Evolutionary conservation across 2,113 vertebrate species (phyloP).

Genomic region (Odontophorus gujanensis): DNA sequence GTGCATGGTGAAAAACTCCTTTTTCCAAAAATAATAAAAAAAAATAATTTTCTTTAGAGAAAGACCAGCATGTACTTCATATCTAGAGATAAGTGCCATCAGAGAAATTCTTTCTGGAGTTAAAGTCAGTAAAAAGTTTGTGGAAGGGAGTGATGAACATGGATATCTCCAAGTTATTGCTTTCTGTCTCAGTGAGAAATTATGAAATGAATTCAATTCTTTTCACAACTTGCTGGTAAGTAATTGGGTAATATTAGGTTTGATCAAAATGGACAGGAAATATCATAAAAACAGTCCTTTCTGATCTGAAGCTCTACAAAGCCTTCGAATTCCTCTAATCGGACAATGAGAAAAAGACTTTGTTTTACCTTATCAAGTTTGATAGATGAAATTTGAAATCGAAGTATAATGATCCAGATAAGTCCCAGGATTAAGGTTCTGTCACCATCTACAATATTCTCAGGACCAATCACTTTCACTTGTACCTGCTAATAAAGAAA

Average conservation of each 20-base stretch:
- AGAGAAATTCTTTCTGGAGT: neutral
- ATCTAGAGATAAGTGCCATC: neutral
- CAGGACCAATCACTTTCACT: conserved; percentile 91
- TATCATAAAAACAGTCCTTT: neutral
- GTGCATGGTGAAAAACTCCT: neutral
- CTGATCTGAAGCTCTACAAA: neutral
- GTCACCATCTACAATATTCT: conserved; percentile 93
- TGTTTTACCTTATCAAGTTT: conserved; percentile 85
- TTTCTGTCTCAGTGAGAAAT: neutral
- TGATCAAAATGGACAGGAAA: neutral
- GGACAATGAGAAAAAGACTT: neutral
- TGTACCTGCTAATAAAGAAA: conserved; percentile 80
- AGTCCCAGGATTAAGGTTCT: conserved; percentile 89
- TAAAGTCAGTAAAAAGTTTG: neutral
- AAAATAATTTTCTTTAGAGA: neutral
- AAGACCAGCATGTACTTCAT: neutral
- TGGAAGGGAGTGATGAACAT: neutral
- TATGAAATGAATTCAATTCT: neutral
- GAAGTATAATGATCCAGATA: conserved; percentile 94
- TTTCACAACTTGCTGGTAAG: neutral
- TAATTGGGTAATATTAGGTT: neutral
- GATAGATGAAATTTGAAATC: conserved; percentile 90
- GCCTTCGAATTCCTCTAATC: neutral
- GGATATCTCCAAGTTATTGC: neutral
- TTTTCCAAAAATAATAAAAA: neutral